These are phyloP conservation scores for Saccostrea echinata DNA, from an alignment of 1,140 invertebrate genomes.

Conservation along the genomic window DNA sequence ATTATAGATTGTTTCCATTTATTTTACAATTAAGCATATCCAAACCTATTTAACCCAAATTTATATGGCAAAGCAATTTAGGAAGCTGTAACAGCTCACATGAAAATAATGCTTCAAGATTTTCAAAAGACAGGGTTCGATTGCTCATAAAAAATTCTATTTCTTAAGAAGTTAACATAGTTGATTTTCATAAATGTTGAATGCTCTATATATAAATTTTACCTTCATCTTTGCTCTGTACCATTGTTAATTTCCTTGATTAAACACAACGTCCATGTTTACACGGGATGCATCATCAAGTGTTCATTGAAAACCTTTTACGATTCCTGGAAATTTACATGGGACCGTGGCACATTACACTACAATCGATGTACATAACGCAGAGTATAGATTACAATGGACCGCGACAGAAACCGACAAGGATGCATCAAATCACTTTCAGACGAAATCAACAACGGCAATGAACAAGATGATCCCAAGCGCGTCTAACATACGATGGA, in stretches of 20 bases:
- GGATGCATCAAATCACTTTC: conserved; percentile 5
- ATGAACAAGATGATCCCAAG: conserved; percentile 22
- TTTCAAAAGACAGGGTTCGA: too few species aligned
- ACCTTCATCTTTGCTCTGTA: conserved; percentile 27
- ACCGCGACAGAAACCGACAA: background rate
- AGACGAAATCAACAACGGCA: conserved; percentile 22
- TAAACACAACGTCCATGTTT: background rate
- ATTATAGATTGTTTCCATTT: too few species aligned
- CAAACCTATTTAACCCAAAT: too few species aligned
- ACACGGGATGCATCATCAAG: background rate
- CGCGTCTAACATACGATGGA: conserved; percentile 16
- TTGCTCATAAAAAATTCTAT: too few species aligned
- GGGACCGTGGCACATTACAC: background rate
- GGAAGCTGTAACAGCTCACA: too few species aligned
- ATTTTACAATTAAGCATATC: too few species aligned
- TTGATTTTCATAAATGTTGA: too few species aligned
- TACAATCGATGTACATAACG: conserved; percentile 17
- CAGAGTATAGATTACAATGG: background rate
- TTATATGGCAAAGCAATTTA: too few species aligned
- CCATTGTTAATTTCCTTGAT: conserved; percentile 11
- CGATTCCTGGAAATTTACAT: background rate
- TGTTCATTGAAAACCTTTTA: conserved; percentile 22
- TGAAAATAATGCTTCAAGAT: too few species aligned
- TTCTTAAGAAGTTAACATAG: too few species aligned
- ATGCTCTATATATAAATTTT: background rate